phyloP scores from a whole-genome alignment of 1,140 invertebrate genomes.

The Psix sp. region DNA sequence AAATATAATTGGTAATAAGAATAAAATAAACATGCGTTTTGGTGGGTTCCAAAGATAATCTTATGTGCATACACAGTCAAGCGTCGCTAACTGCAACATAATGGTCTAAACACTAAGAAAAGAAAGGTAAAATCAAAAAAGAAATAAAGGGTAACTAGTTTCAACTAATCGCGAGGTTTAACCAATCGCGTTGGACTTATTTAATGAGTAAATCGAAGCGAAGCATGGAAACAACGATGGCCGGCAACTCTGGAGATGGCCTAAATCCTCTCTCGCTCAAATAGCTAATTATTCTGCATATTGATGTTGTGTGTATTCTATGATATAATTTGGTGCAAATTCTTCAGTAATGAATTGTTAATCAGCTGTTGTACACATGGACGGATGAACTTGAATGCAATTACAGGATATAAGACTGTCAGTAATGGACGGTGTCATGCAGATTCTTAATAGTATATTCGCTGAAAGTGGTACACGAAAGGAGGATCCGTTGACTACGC shows the following conservation, averaged over 20 bases:
- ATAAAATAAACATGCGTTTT: constrained; percentile 40
- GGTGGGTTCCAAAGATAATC: constrained; percentile 19
- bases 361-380: constrained; percentile 52
- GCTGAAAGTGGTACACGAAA: constrained; percentile 36
- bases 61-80: constrained; percentile 42
- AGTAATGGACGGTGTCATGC: constrained; percentile 56
- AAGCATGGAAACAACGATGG: constrained; percentile 65
- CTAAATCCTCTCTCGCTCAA: constrained; percentile 71
- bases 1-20: not conserved
- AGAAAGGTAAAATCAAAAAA: too few species aligned
- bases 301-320: constrained; percentile 62
- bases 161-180: too few species aligned
- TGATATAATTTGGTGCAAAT: constrained; percentile 54
- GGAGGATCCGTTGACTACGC: constrained; percentile 51
- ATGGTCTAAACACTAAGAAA: not conserved
- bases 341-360: constrained; percentile 50
- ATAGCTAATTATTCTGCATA: constrained; percentile 68
- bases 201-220: constrained; percentile 54
- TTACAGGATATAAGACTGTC: constrained; percentile 40
- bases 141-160: too few species aligned
- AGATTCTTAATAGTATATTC: constrained; percentile 36
- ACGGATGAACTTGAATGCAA: constrained; percentile 37
- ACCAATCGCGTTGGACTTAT: constrained; percentile 13
- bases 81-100: constrained; percentile 35
- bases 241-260: constrained; percentile 78